A percentile compares a stretch with the other conserved stretches of the same genome.
Conservation (phyloP, 1,140 invertebrate species). For the Drosophila seguyi region DNA sequence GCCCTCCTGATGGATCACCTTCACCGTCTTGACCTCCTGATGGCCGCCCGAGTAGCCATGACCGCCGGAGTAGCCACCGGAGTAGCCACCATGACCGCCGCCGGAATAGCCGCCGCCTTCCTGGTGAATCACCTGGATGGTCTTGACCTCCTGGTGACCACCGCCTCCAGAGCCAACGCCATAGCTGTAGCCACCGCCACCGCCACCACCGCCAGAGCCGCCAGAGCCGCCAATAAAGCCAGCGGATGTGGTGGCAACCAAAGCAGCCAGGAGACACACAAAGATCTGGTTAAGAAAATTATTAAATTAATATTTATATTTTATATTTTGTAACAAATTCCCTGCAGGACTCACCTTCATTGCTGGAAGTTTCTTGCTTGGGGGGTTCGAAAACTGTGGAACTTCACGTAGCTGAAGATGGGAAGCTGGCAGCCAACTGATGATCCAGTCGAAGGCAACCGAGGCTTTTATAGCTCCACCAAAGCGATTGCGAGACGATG, state of each 20-base stretch:
- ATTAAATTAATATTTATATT: too few relatives aligned
- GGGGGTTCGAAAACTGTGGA: constrained; percentile 68
- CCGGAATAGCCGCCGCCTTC: constrained; percentile 47
- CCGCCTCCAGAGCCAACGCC: constrained; percentile 47
- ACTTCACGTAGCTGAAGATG: constrained; percentile 76
- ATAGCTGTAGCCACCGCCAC: constrained; percentile 70
- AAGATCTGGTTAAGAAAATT: constrained; percentile 52
- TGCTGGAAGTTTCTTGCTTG: constrained; percentile 81
- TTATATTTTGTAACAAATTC: too few relatives aligned
- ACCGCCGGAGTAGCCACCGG: constrained; percentile 45
- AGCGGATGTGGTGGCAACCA: constrained; percentile 74
- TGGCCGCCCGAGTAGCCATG: constrained; percentile 10
- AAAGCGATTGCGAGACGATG: constrained; percentile 36
- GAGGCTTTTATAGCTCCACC: constrained; percentile 58
- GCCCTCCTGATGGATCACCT: constrained; percentile 59
- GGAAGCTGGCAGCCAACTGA: constrained; percentile 61
- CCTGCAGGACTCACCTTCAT: constrained; percentile 77
- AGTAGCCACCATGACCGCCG: constrained; percentile 52
- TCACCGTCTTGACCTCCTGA: constrained; percentile 58
- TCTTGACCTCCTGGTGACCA: constrained; percentile 67
- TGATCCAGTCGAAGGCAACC: constrained; percentile 42
- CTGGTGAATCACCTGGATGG: constrained; percentile 78
- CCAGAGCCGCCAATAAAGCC: constrained; percentile 67
- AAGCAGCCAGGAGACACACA: constrained; percentile 70
- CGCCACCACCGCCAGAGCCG: constrained; percentile 53